These are phyloP conservation scores for Protosalanx chinensis DNA, from an alignment of 2,797 vertebrate species.

Conservation along the genomic window DNA sequence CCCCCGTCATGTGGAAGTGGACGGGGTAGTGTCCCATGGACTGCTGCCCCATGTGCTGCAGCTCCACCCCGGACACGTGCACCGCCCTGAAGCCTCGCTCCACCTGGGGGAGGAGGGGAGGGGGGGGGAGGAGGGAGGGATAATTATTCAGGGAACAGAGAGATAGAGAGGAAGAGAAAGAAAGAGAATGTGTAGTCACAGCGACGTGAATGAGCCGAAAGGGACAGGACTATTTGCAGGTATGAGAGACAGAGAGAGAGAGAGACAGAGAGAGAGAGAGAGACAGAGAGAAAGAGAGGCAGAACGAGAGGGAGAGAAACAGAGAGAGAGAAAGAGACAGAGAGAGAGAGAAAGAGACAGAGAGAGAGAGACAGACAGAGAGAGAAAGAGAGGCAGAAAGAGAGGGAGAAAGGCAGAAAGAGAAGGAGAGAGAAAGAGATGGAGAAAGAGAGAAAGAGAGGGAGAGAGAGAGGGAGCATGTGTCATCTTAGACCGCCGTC, in stretches of 20 bases:
- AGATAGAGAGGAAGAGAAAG: background rate
- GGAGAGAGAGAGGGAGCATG: slow-evolving; percentile 35
- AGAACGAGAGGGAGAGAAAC: background rate
- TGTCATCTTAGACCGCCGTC: slow-evolving; percentile 21
- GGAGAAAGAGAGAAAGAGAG: background rate
- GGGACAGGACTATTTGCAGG: background rate
- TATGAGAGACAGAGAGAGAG: background rate
- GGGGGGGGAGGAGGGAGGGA: background rate
- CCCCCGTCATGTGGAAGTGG: slow-evolving; percentile 94
- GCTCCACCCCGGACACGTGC: slow-evolving; percentile 87
- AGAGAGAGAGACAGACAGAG: background rate
- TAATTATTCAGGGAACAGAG: background rate
- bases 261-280: background rate
- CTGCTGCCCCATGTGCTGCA: slow-evolving; percentile 95
- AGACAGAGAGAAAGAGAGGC: background rate
- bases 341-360: background rate
- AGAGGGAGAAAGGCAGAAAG: background rate
- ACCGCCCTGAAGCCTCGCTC: slow-evolving; percentile 82
- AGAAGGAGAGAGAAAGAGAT: too few species aligned
- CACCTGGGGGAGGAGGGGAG: slow-evolving; percentile 67
- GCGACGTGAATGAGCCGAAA: background rate
- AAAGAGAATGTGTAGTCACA: background rate
- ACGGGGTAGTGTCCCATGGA: slow-evolving; percentile 93
- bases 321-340: background rate
- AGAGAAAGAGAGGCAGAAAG: background rate